Percentiles rank a stretch among this genome's conserved stretches.
Evolutionary conservation across 1,140 invertebrate species (phyloP).

Genomic region (Phocides pigmalion): DNA sequence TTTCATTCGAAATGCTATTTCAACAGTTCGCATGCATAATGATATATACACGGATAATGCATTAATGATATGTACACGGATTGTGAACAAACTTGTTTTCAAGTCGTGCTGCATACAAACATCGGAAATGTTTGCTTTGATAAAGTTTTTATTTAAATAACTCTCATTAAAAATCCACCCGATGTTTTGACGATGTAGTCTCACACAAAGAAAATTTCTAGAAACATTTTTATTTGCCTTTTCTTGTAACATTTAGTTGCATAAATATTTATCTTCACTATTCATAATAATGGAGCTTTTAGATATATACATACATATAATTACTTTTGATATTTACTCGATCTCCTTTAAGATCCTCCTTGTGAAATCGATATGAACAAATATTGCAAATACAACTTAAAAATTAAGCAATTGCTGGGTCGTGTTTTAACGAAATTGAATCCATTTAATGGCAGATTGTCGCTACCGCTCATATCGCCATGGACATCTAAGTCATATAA

Average conservation of each 20-base stretch:
- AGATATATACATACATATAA: too few relatives aligned
- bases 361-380: too few relatives aligned
- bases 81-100: constrained; percentile 14
- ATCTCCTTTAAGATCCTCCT: too few relatives aligned
- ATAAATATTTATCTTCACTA: neutral
- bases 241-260: neutral
- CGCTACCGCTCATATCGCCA: too few relatives aligned
- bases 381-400: too few relatives aligned
- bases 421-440: too few relatives aligned
- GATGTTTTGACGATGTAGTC: constrained; percentile 17
- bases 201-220: neutral
- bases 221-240: constrained; percentile 8
- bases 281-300: neutral
- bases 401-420: too few relatives aligned
- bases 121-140: constrained; percentile 18
- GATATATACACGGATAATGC: neutral
- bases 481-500: too few relatives aligned
- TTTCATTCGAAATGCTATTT: neutral
- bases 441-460: too few relatives aligned
- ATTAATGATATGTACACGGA: neutral
- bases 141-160: constrained; percentile 19
- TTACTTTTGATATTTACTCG: too few relatives aligned
- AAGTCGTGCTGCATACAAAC: constrained; percentile 6
- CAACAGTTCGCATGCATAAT: neutral
- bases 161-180: constrained; percentile 20